These are phyloP conservation scores for Anticlea derivata DNA, from an alignment of 2,888 invertebrate species.

Conservation along the genomic window DNA sequence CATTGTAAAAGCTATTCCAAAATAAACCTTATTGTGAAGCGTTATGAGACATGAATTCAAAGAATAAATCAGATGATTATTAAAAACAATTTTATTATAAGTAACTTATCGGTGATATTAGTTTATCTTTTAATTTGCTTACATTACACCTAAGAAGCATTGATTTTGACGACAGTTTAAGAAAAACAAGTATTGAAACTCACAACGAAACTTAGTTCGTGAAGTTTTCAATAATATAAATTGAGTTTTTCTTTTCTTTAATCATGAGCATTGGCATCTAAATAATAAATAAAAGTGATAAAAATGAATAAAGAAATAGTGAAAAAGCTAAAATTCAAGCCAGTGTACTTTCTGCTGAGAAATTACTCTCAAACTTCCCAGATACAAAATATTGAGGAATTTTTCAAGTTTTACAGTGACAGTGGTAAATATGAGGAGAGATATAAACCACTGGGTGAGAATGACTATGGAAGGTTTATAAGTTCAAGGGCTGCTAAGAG, in stretches of 20 bases:
- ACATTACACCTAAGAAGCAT: not conserved
- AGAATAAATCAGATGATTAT: too few species aligned
- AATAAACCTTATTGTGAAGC: not conserved
- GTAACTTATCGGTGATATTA: not conserved
- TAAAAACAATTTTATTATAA: too few species aligned
- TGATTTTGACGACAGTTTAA: constrained; percentile 6
- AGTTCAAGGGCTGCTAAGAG: constrained; percentile 59
- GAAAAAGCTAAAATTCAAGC: constrained; percentile 44
- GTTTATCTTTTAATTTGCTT: constrained; percentile 6
- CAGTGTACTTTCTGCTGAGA: constrained; percentile 38
- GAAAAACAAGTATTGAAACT: constrained; percentile 1
- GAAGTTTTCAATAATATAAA: too few species aligned
- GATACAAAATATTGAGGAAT: constrained; percentile 47
- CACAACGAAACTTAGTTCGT: too few species aligned
- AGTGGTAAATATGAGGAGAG: constrained; percentile 43
- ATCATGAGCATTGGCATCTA: too few species aligned
- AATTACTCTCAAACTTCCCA: constrained; percentile 50
- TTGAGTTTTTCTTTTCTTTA: too few species aligned
- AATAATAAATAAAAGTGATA: constrained; percentile 10
- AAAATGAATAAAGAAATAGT: constrained; percentile 42
- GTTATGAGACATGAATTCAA: not conserved
- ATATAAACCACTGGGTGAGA: constrained; percentile 52
- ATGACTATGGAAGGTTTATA: constrained; percentile 66
- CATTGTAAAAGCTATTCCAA: not conserved
- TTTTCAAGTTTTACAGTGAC: constrained; percentile 67